Percentiles rank a stretch among this genome's conserved stretches.
Conservation (phyloP, 2,113 vertebrate genomes). For the Prionailurus bengalensis region DNA sequence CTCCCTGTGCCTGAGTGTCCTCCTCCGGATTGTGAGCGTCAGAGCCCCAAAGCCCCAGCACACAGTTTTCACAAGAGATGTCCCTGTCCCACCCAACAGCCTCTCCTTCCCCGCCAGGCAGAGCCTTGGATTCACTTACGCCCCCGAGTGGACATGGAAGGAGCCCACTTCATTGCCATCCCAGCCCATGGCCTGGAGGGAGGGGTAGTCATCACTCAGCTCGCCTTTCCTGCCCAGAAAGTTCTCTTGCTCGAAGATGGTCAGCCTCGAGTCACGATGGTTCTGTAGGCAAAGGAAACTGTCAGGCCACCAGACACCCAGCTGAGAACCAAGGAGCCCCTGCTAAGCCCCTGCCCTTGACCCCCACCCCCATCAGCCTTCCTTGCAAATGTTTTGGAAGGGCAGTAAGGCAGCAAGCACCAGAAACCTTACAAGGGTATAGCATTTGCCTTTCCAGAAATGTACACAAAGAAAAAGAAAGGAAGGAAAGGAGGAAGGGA, state of each 20-base stretch:
- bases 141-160: constrained; percentile 92
- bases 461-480: neutral
- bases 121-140: constrained; percentile 88
- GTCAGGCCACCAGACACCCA: neutral
- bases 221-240: constrained; percentile 95
- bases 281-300: constrained; percentile 87
- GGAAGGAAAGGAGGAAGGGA: too few relatives aligned
- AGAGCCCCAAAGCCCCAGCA: neutral
- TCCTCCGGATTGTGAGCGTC: neutral
- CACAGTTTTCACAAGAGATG: neutral
- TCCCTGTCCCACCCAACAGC: neutral
- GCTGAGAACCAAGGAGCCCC: neutral
- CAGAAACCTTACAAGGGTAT: neutral
- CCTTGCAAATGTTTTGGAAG: neutral
- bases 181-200: constrained; percentile 97
- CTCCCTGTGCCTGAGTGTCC: neutral
- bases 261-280: constrained; percentile 93
- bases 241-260: constrained; percentile 96
- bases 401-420: neutral
- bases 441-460: neutral
- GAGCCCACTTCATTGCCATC: constrained; percentile 95
- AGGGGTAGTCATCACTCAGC: constrained; percentile 94
- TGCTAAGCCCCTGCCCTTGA: accelerated
- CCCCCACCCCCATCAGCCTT: neutral
- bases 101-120: neutral